Base-by-base conservation (phyloP, 2,888 invertebrate genomes). In the Dicyrtomina minuta region DNA sequence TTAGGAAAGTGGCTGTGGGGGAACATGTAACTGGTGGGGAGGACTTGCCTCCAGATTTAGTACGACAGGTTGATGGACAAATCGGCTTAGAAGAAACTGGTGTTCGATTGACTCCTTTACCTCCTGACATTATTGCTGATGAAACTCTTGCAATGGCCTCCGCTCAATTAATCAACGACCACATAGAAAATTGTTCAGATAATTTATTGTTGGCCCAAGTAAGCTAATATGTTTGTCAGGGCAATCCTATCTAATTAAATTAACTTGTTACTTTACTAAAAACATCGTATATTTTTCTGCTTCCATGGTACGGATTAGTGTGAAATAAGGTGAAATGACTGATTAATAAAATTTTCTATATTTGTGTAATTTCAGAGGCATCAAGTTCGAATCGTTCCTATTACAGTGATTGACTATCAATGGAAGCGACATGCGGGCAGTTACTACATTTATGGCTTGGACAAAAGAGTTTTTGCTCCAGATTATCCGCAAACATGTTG, bases 151-250 rank as follows among this genome's bases (percentile, higher is more conserved):
- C 83, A 77, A 80, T 81, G 72, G 84, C 84, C 2, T 84, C 84
- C 17, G 82, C 82, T 1, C 81, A 82, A 72, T 78, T 85, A 17
- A 81, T 85, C 10, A 78, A 80, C 33, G 80, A 82, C 53, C 84
- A 85, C 75, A 75, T 79, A 2, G 74, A 79, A 51, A 80, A 80
- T n/a, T 84, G 82, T 72, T 79, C 81, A 0, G 80, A 80, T 43
- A 83, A 84, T 68, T 79, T 82, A 59, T 80, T 84, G 17, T 79
- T 85, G 13, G 81, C 83, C 77, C 84, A 85, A 83, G 85, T 84
- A 39, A 10, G 27, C 41, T 33, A 6, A 55, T 55, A 8, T 17
- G n/a, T n/a, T n/a, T n/a, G n/a, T n/a, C n/a, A n/a, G n/a, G n/a
- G n/a, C n/a, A n/a, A 17, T 43, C 43, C 10, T 43, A 12, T 43